Base-by-base conservation (phyloP, 2,797 vertebrate species). In the Gallirallus australis region DNA sequence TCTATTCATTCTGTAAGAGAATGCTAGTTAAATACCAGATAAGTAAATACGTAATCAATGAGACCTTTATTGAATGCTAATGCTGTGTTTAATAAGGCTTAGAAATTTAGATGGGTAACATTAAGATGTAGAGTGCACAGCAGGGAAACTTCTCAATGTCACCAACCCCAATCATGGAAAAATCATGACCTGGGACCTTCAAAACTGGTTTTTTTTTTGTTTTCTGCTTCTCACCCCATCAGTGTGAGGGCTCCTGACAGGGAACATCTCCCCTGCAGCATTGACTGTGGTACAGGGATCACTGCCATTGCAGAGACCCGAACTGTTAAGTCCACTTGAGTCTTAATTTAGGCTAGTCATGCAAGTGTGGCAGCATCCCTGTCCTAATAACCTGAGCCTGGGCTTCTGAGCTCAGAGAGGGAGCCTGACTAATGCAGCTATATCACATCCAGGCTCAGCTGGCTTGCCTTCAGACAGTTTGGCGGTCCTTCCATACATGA, bases 31-130 rank as follows among this genome's bases (percentile, higher is more conserved):
- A 96, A 90, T 53, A 91, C 42, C 73, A 96, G 92, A 40, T 64
- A 95, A 96, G 93, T 92, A 97, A 94, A 97, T 93, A 93, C 2
- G 19, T 61, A 93, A 96, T 97, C 96, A 95, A 95, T 95, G 96
- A 77, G 86, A 81, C n/a, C 60, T 70, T 75, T 94, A 89, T 40
- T 93, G 84, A 82, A 91, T 89, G 37, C 39, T 77, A 92, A 86
- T 82, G 52, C 30, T 61, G 12, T 28, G 8, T 78, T 85, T 94
- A 89, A 65, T 78, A 70, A 73, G 37, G 48, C 71, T 85, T 82
- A 69, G 56, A 89, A 95, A 89, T 91, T 73, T 73, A 79, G 92
- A 85, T 73, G 35, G 30, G 30, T 71, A 42, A 64, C 64, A 57
- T 57, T 70, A 68, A 85, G 63, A 77, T 68, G 64, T 42, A 50